phyloP scores from a whole-genome alignment of 1,140 invertebrate species.

The Muscidifurax raptorellus region DNA sequence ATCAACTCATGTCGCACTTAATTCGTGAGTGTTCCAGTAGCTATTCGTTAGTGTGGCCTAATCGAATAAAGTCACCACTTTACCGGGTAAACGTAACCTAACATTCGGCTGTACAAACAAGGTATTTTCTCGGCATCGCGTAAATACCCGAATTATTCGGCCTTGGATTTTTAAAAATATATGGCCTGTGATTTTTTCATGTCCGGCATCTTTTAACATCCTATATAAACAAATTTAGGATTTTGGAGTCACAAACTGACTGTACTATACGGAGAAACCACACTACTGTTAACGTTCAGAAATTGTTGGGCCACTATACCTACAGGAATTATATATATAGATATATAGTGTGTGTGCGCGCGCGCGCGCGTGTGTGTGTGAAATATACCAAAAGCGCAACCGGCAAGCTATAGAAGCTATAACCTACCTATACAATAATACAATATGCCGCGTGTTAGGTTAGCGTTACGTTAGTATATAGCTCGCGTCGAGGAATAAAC shows the following conservation, averaged over 20 bases:
- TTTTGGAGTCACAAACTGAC: neutral
- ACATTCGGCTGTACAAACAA: neutral
- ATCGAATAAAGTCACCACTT: too few species aligned
- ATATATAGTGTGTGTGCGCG: too few species aligned
- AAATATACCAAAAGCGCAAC: neutral
- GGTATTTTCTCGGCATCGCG: neutral
- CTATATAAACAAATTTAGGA: neutral
- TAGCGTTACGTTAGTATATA: neutral
- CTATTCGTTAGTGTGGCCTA: neutral
- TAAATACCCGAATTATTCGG: neutral
- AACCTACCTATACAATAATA: too few species aligned
- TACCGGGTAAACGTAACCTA: neutral
- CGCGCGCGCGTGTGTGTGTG: too few species aligned
- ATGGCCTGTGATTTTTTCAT: neutral
- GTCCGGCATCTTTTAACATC: constrained; percentile 40
- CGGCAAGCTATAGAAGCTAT: neutral
- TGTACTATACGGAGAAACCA: neutral
- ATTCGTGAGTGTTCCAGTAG: too few species aligned
- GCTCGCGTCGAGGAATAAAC: neutral
- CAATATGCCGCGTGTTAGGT: too few species aligned
- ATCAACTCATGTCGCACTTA: too few species aligned
- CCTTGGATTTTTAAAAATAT: neutral
- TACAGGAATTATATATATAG: too few species aligned
- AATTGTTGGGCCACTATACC: too few species aligned
- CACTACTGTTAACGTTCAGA: too few species aligned